These are phyloP conservation scores for Podarcis muralis DNA, from an alignment of 2,113 vertebrate genomes.

Conservation along the genomic window DNA sequence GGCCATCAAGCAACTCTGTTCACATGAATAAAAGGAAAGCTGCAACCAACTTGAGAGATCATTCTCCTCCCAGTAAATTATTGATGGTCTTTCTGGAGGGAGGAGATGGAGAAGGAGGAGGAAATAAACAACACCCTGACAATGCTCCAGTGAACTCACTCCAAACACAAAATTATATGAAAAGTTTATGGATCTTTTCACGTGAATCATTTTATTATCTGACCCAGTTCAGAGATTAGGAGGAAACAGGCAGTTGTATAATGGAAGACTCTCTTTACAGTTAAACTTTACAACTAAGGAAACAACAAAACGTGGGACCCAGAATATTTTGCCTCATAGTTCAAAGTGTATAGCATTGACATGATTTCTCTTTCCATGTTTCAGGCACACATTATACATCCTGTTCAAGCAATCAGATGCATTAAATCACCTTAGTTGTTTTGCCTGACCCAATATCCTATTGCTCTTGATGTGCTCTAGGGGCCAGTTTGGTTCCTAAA, in stretches of 20 bases:
- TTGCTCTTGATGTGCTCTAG: neutral
- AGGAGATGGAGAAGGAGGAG: slow-evolving; percentile 15
- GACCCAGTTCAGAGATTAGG: neutral
- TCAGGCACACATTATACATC: neutral
- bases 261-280: neutral
- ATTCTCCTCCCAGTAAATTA: slow-evolving; percentile 70
- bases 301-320: neutral
- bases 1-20: slow-evolving; percentile 64
- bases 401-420: neutral
- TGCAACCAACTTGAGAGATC: slow-evolving; percentile 67
- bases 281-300: neutral
- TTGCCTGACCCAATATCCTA: neutral
- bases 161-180: slow-evolving; percentile 33
- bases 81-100: slow-evolving; percentile 67
- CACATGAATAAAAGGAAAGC: slow-evolving; percentile 58
- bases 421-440: neutral
- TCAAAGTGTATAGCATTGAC: neutral
- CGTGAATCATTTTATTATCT: slow-evolving; percentile 5
- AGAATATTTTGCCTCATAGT: neutral
- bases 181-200: neutral
- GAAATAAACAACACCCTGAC: slow-evolving; percentile 28
- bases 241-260: neutral
- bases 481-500: no score
- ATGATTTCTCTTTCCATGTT: neutral
- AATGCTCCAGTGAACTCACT: slow-evolving; percentile 49